Evolutionary conservation across 2,797 vertebrate genomes (phyloP), one percentile per base, ranked within the genome.

Genomic region (Hyperoplus immaculatus): DNA sequence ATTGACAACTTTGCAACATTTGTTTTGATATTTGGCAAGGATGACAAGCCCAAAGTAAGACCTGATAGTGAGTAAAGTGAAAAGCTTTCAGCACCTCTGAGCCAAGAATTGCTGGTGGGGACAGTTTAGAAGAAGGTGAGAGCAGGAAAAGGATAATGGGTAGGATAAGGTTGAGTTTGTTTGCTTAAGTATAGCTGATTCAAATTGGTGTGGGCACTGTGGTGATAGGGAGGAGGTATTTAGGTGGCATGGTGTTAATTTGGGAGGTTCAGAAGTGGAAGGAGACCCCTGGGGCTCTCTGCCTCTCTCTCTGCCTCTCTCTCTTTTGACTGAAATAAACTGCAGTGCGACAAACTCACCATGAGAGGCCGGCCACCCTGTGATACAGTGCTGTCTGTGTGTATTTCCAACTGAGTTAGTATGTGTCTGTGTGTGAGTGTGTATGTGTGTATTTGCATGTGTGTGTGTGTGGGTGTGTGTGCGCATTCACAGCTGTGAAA

Each of bases 381-480:
- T 76, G 77, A 81, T 93, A 94, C 94, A 95, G 95, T 91, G 49
- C 62, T 21, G 56, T 41, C 49, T 10, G 43, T 73, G 72, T 68
- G 72, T 78, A 42, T 75, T 72, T 81, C 77, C 36, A 4, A 18
- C 16, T 15, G 57, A 75, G 70, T 81, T 64, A 42, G 67, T 39
- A 63, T 80, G 45, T 63, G 65, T 68, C 71, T 68, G 62, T 83
- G 76, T 75, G 67, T 87, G 71, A 85, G 79, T 66, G 73, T 80
- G 46, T 72, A 81, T 86, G 86, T 71, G 72, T 65, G 43, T 36
- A 29, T 55, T 21, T 36, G 29, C 41, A 39, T 41, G 54, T 9
- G 57, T n/a, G n/a, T n/a, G n/a, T 29, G 10, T 54, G 43, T 45
- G 43, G 6, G 43, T 5, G 43, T 18, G 29, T 2, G 53, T 16